Evolutionary conservation across 2,888 invertebrate genomes (phyloP).

Genomic region (Tenodera sinensis): DNA sequence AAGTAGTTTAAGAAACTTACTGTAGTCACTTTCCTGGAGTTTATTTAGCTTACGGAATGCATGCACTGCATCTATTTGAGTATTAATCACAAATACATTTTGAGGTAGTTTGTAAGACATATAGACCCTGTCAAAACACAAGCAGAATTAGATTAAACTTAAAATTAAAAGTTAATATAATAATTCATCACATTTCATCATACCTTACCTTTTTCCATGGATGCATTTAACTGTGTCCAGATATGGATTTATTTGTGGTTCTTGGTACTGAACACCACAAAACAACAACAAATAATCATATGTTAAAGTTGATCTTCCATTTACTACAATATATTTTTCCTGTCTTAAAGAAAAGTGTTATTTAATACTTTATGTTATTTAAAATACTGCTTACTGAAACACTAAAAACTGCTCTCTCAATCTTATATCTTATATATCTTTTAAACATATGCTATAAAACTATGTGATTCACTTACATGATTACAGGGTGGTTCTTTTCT

Average conservation of each 20-base stretch:
- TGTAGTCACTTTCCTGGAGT: background rate
- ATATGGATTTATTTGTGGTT: conserved; percentile 40
- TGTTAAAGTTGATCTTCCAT: conserved; percentile 37
- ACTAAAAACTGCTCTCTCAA: no score
- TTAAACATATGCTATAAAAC: no score
- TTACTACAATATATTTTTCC: conserved; percentile 19
- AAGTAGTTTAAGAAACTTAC: background rate
- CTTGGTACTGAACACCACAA: conserved; percentile 56
- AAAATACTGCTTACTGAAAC: no score
- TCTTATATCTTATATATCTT: no score
- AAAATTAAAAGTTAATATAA: no score
- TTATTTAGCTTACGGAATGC: background rate
- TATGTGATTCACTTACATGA: no score
- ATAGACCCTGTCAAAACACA: background rate
- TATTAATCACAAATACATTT: background rate
- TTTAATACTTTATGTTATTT: no score
- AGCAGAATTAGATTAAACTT: no score
- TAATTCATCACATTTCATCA: background rate
- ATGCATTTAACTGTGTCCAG: background rate
- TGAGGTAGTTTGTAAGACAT: background rate
- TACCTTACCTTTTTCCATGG: background rate
- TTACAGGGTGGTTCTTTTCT: no score
- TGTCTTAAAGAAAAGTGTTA: conserved; percentile 12
- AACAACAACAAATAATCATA: conserved; percentile 57
- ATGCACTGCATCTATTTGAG: background rate